These are phyloP conservation scores for Scaptodrosophila latifasciaeformis DNA, from an alignment of 2,888 invertebrate genomes.

Conservation along the genomic window DNA sequence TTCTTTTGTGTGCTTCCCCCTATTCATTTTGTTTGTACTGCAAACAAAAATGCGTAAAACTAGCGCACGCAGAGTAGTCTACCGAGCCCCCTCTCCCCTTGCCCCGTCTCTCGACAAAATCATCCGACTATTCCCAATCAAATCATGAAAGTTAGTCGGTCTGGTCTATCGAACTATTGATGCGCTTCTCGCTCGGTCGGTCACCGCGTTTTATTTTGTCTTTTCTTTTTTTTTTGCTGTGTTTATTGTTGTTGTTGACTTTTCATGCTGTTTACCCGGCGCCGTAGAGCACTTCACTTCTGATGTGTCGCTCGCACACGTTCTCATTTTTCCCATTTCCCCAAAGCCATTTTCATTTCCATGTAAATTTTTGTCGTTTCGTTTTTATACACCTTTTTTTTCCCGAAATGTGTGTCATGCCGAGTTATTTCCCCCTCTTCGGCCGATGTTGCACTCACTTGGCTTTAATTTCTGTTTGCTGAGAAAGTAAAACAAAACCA, in stretches of 20 bases:
- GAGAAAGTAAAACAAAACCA: constrained; percentile 67
- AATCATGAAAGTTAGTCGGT: constrained; percentile 35
- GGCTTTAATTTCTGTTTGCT: constrained; percentile 59
- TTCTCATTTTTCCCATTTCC: constrained; percentile 33
- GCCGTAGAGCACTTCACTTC: constrained; percentile 40
- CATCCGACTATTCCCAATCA: background rate
- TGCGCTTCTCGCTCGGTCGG: constrained; percentile 58
- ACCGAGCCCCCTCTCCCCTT: constrained; percentile 8
- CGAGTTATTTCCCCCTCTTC: too few species aligned
- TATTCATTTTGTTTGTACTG: constrained; percentile 29
- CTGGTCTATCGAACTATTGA: too few species aligned
- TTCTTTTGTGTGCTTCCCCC: constrained; percentile 33
- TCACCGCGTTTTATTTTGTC: too few species aligned
- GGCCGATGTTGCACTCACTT: constrained; percentile 29
- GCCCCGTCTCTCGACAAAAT: background rate
- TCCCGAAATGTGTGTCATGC: constrained; percentile 14
- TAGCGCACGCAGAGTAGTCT: constrained; percentile 9
- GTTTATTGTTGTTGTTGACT: constrained; percentile 21
- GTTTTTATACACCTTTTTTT: constrained; percentile 40
- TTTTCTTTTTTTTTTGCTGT: constrained; percentile 22
- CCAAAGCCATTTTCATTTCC: constrained; percentile 46
- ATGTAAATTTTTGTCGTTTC: constrained; percentile 54
- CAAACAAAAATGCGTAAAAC: constrained; percentile 59
- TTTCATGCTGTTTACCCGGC: constrained; percentile 34
- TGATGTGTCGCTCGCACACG: constrained; percentile 28